phyloP scores from a whole-genome alignment of 2,797 vertebrate species.

The Perdix hodgsoniae region DNA sequence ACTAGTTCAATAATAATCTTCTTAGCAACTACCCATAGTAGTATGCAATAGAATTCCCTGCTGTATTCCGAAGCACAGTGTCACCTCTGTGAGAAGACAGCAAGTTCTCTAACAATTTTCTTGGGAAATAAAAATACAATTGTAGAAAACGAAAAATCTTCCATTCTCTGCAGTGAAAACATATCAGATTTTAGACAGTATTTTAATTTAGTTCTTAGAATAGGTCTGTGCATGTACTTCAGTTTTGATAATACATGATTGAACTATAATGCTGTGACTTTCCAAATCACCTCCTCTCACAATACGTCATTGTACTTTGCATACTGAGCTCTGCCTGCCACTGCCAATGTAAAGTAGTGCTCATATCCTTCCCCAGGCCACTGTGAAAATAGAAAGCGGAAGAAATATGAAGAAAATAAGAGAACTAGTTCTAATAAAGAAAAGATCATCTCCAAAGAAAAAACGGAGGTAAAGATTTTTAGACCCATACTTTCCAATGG shows the following conservation, averaged over 20 bases:
- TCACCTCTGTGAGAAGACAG: neutral
- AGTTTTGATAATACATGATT: neutral
- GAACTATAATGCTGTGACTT: neutral
- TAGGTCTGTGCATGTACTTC: neutral
- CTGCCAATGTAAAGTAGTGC: neutral
- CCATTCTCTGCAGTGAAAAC: neutral
- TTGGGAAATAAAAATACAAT: neutral
- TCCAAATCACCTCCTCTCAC: neutral
- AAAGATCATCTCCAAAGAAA: neutral
- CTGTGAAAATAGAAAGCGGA: neutral
- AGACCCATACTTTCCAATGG: neutral
- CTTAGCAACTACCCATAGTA: neutral
- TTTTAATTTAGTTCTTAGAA: neutral
- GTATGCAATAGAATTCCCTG: neutral
- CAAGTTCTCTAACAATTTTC: neutral
- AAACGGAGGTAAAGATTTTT: neutral
- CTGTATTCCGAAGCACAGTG: neutral
- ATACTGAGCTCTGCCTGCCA: neutral
- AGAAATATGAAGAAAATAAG: neutral
- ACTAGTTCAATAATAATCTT: neutral
- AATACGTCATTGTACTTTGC: neutral
- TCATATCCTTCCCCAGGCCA: neutral
- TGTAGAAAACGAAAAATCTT: neutral
- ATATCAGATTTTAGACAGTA: neutral
- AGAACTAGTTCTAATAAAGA: neutral